Evolutionary conservation across 2,888 invertebrate species (phyloP).

Genomic region (Meandrusa payeni): DNA sequence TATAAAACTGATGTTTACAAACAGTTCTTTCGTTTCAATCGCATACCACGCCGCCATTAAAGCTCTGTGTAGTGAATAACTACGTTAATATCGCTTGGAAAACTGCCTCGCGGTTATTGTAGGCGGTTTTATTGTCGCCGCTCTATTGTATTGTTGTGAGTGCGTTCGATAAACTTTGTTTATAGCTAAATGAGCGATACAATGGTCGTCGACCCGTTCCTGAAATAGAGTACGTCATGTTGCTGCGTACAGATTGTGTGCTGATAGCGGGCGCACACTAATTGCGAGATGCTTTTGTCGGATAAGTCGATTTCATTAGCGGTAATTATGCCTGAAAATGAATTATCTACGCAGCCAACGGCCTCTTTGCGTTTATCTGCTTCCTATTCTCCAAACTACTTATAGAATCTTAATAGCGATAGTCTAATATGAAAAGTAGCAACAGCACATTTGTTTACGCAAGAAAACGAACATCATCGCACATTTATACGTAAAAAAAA

Average conservation of each 20-base stretch:
- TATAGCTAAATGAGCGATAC: slow-evolving; percentile 74
- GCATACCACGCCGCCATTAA: slow-evolving; percentile 18
- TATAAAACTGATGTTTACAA: slow-evolving; percentile 21
- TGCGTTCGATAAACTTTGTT: slow-evolving; percentile 77
- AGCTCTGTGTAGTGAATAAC: slow-evolving; percentile 20
- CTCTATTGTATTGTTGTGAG: slow-evolving; percentile 59
- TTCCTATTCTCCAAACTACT: too few species aligned
- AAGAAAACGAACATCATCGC: too few species aligned
- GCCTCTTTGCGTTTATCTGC: slow-evolving; percentile 17
- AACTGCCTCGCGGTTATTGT: slow-evolving; percentile 43
- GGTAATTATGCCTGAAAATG: slow-evolving; percentile 33
- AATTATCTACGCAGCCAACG: slow-evolving; percentile 27
- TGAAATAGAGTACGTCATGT: slow-evolving; percentile 56
- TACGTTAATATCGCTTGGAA: slow-evolving; percentile 35
- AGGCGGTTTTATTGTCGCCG: slow-evolving; percentile 59
- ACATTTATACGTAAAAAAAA: too few species aligned
- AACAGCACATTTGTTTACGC: too few species aligned
- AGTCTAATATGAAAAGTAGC: too few species aligned
- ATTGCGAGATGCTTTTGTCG: slow-evolving; percentile 47
- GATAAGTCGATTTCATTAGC: slow-evolving; percentile 41
- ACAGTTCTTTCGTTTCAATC: slow-evolving; percentile 24
- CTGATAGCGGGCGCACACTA: slow-evolving; percentile 49
- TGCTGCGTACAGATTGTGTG: slow-evolving; percentile 52
- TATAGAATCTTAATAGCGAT: too few species aligned
- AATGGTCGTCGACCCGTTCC: slow-evolving; percentile 59